phyloP scores from a whole-genome alignment of 2,797 vertebrate species.

The Pseudopleuronectes americanus region DNA sequence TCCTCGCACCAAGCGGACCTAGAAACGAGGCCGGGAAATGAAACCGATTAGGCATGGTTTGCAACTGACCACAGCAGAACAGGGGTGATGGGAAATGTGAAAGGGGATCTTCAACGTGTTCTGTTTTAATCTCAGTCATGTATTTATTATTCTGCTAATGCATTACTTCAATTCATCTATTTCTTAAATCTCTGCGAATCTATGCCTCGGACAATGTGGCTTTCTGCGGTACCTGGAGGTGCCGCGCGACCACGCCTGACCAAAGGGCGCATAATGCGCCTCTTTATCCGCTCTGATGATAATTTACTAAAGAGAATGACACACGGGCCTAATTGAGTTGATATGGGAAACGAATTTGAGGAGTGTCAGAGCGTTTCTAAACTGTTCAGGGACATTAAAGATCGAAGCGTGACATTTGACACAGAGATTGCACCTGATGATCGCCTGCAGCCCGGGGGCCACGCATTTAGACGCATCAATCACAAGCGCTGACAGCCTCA shows the following conservation, averaged over 20 bases:
- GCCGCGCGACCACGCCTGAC: constrained; percentile 41
- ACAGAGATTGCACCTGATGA: constrained; percentile 88
- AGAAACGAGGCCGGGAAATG: background rate
- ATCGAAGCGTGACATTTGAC: constrained; percentile 90
- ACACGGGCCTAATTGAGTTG: constrained; percentile 86
- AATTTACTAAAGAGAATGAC: constrained; percentile 76
- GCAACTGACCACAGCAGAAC: no score
- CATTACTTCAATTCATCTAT: background rate
- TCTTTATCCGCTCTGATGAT: constrained; percentile 82
- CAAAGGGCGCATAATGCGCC: constrained; percentile 71
- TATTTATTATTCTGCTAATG: fast-evolving
- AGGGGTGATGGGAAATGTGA: no score
- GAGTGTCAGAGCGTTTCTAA: constrained; percentile 93
- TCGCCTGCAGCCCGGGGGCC: constrained; percentile 72
- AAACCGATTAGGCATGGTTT: background rate
- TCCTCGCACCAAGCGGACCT: constrained; percentile 93
- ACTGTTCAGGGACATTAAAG: constrained; percentile 92
- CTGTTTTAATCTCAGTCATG: background rate
- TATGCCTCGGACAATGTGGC: background rate
- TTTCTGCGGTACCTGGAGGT: constrained; percentile 43
- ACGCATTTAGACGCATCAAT: constrained; percentile 85
- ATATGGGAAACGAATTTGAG: constrained; percentile 94
- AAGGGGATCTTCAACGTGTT: no score
- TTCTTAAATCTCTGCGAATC: no score
- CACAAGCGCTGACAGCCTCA: constrained; percentile 77